These are phyloP conservation scores for Ochlodes sylvanus DNA, from an alignment of 2,888 invertebrate species.

Conservation along the genomic window DNA sequence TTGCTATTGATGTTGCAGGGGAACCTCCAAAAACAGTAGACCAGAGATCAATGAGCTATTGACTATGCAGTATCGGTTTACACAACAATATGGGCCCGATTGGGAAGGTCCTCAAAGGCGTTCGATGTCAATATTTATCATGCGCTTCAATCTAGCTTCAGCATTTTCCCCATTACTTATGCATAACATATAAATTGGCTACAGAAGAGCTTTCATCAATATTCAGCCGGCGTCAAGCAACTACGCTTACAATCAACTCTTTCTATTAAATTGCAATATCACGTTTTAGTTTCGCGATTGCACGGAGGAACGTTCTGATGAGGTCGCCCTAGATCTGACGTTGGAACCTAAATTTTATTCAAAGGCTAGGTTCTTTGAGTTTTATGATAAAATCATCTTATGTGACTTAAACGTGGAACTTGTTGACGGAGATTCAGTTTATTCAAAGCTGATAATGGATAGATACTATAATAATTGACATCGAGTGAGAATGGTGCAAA, in stretches of 20 bases:
- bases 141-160: conserved; percentile 68
- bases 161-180: conserved; percentile 82
- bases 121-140: conserved; percentile 70
- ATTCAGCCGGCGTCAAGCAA: conserved; percentile 65
- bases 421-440: neutral
- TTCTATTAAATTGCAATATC: conserved; percentile 48
- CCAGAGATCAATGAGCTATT: neutral
- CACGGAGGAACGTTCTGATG: conserved; percentile 39
- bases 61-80: conserved; percentile 1
- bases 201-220: conserved; percentile 74
- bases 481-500: too few relatives aligned
- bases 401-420: neutral
- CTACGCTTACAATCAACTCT: conserved; percentile 47
- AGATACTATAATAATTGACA: too few relatives aligned
- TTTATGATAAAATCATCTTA: conserved; percentile 20
- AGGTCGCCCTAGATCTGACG: conserved; percentile 39
- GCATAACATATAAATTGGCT: conserved; percentile 82
- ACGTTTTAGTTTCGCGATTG: conserved; percentile 41
- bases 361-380: conserved; percentile 31
- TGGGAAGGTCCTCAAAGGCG: conserved; percentile 33
- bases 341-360: conserved; percentile 36
- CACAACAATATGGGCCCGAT: conserved; percentile 10
- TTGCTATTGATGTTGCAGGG: too few relatives aligned
- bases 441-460: neutral
- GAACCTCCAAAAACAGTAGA: conserved; percentile 2